Conservation (phyloP, 1,140 invertebrate species). For the Orchesella cincta region DNA sequence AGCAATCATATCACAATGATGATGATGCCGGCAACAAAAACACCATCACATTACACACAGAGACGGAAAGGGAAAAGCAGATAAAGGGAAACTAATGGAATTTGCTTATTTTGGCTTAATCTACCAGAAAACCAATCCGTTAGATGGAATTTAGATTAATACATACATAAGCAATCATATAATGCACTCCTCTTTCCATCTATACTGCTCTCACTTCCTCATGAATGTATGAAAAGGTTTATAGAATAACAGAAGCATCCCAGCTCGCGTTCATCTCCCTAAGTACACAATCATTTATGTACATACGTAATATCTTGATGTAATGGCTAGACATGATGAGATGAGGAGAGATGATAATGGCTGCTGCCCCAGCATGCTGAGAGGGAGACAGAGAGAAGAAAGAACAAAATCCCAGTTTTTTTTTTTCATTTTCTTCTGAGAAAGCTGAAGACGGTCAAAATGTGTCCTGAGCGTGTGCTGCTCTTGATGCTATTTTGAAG, state of each 20-base stretch:
- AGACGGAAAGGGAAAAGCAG: background rate
- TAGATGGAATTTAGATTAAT: constrained; percentile 29
- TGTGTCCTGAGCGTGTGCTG: background rate
- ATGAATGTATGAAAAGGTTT: constrained; percentile 1
- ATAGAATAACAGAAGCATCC: background rate
- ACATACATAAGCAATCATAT: background rate
- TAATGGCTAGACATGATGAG: constrained; percentile 7
- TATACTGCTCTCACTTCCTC: no score
- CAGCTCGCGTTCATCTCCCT: constrained; percentile 9
- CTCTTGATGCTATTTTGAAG: background rate
- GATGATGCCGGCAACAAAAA: background rate
- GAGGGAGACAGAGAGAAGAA: background rate
- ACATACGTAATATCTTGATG: constrained; percentile 22
- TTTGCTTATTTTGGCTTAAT: constrained; percentile 26
- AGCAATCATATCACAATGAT: constrained; percentile 27
- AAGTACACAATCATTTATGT: constrained; percentile 29
- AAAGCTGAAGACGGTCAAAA: constrained; percentile 5
- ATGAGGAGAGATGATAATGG: constrained; percentile 16
- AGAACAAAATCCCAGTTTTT: background rate
- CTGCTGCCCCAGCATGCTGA: background rate
- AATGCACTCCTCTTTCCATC: no score
- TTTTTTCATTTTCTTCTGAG: background rate
- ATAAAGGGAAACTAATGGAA: constrained; percentile 24
- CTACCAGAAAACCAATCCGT: constrained; percentile 29
- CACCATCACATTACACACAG: background rate